Conservation (phyloP, 1,140 invertebrate genomes). For the Drosophila mojavensis region DNA sequence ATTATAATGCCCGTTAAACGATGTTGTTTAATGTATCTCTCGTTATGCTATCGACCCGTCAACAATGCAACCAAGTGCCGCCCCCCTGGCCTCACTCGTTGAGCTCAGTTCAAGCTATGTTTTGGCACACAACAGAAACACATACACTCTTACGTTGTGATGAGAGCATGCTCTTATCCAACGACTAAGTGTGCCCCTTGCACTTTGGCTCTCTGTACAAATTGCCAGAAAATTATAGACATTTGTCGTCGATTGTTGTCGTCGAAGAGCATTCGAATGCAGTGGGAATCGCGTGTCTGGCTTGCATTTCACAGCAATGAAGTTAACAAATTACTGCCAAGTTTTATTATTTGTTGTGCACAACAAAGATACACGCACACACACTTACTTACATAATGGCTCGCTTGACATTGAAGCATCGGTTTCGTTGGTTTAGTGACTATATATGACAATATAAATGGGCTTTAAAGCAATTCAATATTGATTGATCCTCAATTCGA, state of each 20-base stretch:
- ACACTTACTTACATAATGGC: slow-evolving; percentile 2
- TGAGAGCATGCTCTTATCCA: slow-evolving; percentile 25
- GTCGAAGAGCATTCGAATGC: slow-evolving; percentile 2
- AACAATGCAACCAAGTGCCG: slow-evolving; percentile 21
- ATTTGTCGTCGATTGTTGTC: slow-evolving; percentile 26
- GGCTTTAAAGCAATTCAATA: neutral
- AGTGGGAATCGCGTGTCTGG: slow-evolving; percentile 26
- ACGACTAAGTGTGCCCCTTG: slow-evolving; percentile 5
- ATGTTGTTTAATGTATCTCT: slow-evolving; percentile 24
- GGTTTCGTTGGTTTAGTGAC: neutral
- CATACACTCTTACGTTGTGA: neutral
- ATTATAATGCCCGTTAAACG: slow-evolving; percentile 25
- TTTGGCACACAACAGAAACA: slow-evolving; percentile 15
- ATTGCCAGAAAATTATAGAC: slow-evolving; percentile 44
- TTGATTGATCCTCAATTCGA: slow-evolving; percentile 8
- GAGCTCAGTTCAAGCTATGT: slow-evolving; percentile 45
- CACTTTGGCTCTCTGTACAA: slow-evolving; percentile 8
- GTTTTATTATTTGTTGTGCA: slow-evolving; percentile 17
- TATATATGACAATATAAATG: neutral
- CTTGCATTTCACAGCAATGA: slow-evolving; percentile 23
- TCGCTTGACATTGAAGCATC: slow-evolving; percentile 20
- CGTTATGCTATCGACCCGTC: slow-evolving; percentile 38
- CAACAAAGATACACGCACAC: neutral
- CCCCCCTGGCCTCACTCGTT: slow-evolving; percentile 13
- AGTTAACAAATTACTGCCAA: slow-evolving; percentile 27